Evolutionary conservation across 2,888 invertebrate species (phyloP).

Genomic region (Schizotus pectinicornis): DNA sequence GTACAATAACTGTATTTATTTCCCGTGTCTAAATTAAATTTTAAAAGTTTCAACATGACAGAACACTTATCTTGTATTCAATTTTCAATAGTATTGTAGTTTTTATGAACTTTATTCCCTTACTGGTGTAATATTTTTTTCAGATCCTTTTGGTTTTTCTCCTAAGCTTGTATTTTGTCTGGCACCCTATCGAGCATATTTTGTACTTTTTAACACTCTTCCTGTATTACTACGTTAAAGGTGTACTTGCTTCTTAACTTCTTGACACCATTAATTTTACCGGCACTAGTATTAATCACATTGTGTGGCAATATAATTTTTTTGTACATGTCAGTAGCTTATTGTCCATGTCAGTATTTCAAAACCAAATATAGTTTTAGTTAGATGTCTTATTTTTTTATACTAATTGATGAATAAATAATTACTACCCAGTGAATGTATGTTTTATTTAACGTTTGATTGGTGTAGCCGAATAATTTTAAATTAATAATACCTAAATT

Average conservation of each 20-base stretch:
- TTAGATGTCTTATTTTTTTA: conserved; percentile 17
- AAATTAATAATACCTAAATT: conserved; percentile 13
- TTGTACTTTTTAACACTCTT: conserved; percentile 43
- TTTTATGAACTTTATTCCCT: conserved; percentile 4
- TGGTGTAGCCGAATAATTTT: neutral
- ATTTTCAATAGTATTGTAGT: conserved; percentile 1
- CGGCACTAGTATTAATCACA: neutral
- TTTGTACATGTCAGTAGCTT: neutral
- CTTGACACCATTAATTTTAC: neutral
- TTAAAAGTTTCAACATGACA: neutral
- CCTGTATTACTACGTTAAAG: conserved; percentile 29
- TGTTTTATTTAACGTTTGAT: conserved; percentile 2
- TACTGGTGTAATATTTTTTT: conserved; percentile 34
- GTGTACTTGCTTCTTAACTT: conserved; percentile 26
- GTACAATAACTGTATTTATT: no score
- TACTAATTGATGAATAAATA: conserved; percentile 1
- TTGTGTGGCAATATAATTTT: neutral
- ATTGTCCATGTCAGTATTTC: conserved; percentile 18
- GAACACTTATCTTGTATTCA: no score
- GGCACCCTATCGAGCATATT: conserved; percentile 47
- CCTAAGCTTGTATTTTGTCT: conserved; percentile 49
- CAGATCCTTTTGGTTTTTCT: conserved; percentile 42
- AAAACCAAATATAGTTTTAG: conserved; percentile 17
- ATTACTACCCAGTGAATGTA: neutral
- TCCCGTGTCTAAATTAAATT: neutral